Percentiles rank a stretch among this genome's conserved stretches.
These are phyloP conservation scores for Meloidogyne chitwoodi DNA, from an alignment of 1,140 invertebrate genomes.

Conservation along the genomic window DNA sequence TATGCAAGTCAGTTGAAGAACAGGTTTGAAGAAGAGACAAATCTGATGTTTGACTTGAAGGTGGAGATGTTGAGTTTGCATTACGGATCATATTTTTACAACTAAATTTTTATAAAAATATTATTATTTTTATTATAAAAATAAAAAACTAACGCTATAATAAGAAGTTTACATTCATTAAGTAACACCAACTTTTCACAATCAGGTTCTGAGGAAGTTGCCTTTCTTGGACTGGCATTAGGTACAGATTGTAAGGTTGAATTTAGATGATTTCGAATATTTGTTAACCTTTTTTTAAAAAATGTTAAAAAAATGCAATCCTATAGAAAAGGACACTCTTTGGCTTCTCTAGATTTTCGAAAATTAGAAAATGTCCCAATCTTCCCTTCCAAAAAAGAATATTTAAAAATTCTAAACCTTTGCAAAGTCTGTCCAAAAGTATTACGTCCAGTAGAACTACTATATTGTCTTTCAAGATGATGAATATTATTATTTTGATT, in stretches of 20 bases:
- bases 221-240: constrained; percentile 21
- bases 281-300: background rate
- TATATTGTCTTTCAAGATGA: background rate
- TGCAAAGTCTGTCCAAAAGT: constrained; percentile 14
- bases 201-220: background rate
- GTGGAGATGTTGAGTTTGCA: constrained; percentile 6
- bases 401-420: background rate
- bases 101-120: background rate
- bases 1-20: background rate
- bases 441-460: background rate
- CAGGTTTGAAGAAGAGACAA: background rate
- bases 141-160: constrained; percentile 9
- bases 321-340: no score
- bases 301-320: background rate
- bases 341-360: no score
- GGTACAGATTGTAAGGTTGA: constrained; percentile 18
- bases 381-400: no score
- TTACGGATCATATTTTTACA: constrained; percentile 25
- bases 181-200: constrained; percentile 4
- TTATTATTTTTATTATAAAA: background rate
- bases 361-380: no score
- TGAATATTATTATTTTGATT: background rate
- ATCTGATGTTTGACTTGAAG: background rate
- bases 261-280: constrained; percentile 14
- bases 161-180: constrained; percentile 1